Conservation (phyloP, 1,140 invertebrate species). For the Eufriesea mexicana region DNA sequence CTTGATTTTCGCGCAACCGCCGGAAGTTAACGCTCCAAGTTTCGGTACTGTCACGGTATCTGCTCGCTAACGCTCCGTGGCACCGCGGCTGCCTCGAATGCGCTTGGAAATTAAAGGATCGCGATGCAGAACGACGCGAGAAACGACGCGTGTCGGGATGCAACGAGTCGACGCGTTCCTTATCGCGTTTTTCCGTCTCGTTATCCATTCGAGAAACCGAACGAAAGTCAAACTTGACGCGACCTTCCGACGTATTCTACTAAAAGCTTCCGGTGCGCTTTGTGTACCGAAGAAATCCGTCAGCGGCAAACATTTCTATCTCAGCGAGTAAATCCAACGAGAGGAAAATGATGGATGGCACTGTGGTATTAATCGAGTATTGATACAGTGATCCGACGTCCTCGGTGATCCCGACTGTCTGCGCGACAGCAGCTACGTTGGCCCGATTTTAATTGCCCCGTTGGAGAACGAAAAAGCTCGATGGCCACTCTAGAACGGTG, state of each 20-base stretch:
- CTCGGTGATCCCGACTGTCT: not conserved
- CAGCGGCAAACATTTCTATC: conserved; percentile 18
- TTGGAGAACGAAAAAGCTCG: not conserved
- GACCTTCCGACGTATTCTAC: not conserved
- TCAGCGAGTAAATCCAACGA: not conserved
- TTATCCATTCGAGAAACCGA: not conserved
- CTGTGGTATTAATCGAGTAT: conserved; percentile 10
- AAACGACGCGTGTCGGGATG: too few relatives aligned
- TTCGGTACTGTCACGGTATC: not conserved
- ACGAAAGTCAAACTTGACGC: not conserved
- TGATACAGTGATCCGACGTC: not conserved
- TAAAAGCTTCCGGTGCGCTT: not conserved
- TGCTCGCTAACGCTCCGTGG: not conserved
- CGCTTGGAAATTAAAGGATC: too few relatives aligned
- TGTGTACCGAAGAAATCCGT: not conserved
- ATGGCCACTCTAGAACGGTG: not conserved
- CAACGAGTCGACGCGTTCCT: not conserved
- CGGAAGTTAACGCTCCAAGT: not conserved
- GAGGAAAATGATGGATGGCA: conserved; percentile 7
- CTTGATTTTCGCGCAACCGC: not conserved
- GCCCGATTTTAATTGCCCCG: not conserved
- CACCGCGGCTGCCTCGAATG: not conserved
- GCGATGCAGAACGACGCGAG: not conserved
- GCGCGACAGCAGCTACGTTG: not conserved
- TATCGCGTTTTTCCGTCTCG: not conserved